Percentiles rank a stretch among this genome's conserved stretches.
These are phyloP conservation scores for Geotrupes spiniger DNA, from an alignment of 2,888 invertebrate species.

Conservation along the genomic window DNA sequence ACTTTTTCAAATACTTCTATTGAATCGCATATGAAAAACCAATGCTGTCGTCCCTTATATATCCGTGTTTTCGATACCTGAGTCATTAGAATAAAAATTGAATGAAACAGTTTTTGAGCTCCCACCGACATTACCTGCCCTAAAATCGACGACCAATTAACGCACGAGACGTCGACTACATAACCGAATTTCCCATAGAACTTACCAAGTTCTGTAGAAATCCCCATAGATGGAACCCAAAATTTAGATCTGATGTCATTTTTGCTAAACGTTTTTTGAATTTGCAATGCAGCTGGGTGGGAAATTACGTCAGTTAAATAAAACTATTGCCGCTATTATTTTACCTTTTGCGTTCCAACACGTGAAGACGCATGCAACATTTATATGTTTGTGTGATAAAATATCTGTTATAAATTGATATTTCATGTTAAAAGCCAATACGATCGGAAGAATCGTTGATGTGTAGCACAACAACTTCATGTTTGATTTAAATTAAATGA, in stretches of 20 bases:
- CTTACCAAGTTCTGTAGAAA: not conserved
- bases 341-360: too few species aligned
- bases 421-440: too few species aligned
- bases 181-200: constrained; percentile 17
- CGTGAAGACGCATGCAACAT: too few species aligned
- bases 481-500: too few species aligned
- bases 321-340: too few species aligned
- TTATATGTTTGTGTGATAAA: too few species aligned
- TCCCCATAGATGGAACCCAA: not conserved
- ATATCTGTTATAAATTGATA: too few species aligned
- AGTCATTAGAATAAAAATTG: too few species aligned
- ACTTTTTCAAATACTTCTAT: not conserved
- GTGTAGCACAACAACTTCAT: too few species aligned
- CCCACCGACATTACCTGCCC: too few species aligned
- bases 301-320: not conserved
- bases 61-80: constrained; percentile 11
- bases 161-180: constrained; percentile 8
- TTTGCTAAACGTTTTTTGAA: not conserved
- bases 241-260: constrained; percentile 8
- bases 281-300: constrained; percentile 4
- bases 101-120: too few species aligned
- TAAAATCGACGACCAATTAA: constrained; percentile 12
- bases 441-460: too few species aligned
- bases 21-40: constrained; percentile 11
- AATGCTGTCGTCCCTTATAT: constrained; percentile 13